Evolutionary conservation across 2,113 vertebrate species (phyloP), one percentile per base, ranked within the genome.

Genomic region (Marmota monax): DNA sequence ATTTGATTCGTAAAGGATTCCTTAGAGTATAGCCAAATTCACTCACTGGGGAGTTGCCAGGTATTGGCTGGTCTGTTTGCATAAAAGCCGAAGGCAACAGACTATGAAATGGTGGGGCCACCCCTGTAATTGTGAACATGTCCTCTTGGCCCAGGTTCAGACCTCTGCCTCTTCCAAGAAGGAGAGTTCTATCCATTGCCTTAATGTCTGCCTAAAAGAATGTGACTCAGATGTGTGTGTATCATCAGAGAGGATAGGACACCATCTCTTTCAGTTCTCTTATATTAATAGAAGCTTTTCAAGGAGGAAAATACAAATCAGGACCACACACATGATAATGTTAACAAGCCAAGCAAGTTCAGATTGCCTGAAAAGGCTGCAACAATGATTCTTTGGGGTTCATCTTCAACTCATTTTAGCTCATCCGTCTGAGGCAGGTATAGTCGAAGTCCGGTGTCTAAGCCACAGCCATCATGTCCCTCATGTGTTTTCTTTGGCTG

Each of bases 201-300:
- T 95, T 91, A 90, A 79, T 7, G 27, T 17, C 53, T 10, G 23
- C 25, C 88, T 95, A 89, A 90, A 91, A 82, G 92, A 91, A 96
- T 82, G 89, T 0, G 86, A 58, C 78, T 72, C 14, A 70, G 89
- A 74, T 88, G 76, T 96, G 94, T 73, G 96, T 97, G 89, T 79
- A 69, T 34, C 72, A 85, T 97, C 95, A 94, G 97, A 98, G 97
- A 92, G 80, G 84, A 92, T 67, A 89, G 97, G 90, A 97, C 78
- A 88, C 92, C 97, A 90, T 88, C 91, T 97, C 2, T 34, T 80
- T 96, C 76, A 91, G 90, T 94, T 98, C 84, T 96, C 93, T 82
- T 67, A 76, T 84, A 94, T 96, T 97, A 97, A 96, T 95, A 92
- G 96, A 97, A 98, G 95, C 76, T 98, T 98, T 98, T 92, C 91